Conservation (phyloP, 2,797 vertebrate genomes). For the Emydoidea blandingii region DNA sequence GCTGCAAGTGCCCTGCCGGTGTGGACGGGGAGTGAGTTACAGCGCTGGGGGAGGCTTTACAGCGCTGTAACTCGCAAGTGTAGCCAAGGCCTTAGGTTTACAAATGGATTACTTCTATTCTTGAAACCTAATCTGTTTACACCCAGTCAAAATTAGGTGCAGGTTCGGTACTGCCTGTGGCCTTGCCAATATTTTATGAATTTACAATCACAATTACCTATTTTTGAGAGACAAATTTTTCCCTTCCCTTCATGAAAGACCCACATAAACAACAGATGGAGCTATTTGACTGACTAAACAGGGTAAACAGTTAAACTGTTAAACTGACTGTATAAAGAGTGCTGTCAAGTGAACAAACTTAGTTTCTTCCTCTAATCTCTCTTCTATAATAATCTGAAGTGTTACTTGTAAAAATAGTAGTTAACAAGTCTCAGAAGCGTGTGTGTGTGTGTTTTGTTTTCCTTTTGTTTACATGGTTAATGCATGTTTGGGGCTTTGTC, state of each 20-base stretch:
- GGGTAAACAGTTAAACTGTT: no score
- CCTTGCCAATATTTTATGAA: neutral
- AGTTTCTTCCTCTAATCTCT: neutral
- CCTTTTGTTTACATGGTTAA: neutral
- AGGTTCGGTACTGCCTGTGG: neutral
- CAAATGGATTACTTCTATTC: no score
- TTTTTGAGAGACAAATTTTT: neutral
- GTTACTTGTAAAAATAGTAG: neutral
- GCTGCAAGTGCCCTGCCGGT: no score
- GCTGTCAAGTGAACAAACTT: neutral
- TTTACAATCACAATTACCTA: neutral
- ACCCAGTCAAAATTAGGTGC: neutral
- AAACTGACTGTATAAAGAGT: neutral
- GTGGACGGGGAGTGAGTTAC: no score
- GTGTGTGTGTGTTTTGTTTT: no score
- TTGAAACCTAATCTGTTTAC: no score
- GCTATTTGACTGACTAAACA: neutral
- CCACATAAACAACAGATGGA: neutral
- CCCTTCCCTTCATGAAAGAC: constrained; percentile 3
- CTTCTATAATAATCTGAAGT: neutral
- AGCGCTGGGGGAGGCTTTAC: no score
- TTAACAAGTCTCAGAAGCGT: neutral
- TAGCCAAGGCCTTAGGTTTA: no score
- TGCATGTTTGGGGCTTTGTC: neutral
- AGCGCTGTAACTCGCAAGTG: no score